Evolutionary conservation across 1,140 invertebrate genomes (phyloP).

Genomic region (Bombus waltoni): DNA sequence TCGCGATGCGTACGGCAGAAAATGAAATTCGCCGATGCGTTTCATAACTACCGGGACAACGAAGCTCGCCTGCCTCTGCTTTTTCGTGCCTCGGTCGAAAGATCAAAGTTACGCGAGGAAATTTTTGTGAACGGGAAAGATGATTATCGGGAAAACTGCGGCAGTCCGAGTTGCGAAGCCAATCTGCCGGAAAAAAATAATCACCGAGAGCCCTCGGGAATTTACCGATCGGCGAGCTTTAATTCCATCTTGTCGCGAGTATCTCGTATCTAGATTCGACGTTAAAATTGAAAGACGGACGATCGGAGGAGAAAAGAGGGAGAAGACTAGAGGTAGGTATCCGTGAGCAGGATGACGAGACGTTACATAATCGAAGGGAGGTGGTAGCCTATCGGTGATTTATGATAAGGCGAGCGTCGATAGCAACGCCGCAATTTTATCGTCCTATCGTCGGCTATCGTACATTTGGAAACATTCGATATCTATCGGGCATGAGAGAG

Average conservation of each 20-base stretch:
- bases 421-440: constrained; percentile 17
- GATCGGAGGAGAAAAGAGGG: no score
- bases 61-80: no score
- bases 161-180: neutral
- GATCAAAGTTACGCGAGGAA: constrained; percentile 2
- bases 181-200: neutral
- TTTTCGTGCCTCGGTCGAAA: neutral
- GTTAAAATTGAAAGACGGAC: neutral
- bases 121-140: neutral
- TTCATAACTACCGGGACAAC: constrained; percentile 9
- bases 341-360: neutral
- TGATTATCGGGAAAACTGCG: constrained; percentile 14
- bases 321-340: neutral
- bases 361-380: constrained; percentile 22
- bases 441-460: no score
- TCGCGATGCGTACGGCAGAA: constrained; percentile 18
- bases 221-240: neutral
- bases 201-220: neutral
- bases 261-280: neutral
- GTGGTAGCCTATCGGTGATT: constrained; percentile 21
- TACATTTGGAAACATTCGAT: constrained; percentile 25
- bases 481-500: neutral
- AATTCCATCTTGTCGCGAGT: neutral
- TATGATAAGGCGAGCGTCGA: constrained; percentile 36
- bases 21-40: constrained; percentile 52